phyloP scores from a whole-genome alignment of 1,140 invertebrate genomes.

The Camponotus pennsylvanicus region DNA sequence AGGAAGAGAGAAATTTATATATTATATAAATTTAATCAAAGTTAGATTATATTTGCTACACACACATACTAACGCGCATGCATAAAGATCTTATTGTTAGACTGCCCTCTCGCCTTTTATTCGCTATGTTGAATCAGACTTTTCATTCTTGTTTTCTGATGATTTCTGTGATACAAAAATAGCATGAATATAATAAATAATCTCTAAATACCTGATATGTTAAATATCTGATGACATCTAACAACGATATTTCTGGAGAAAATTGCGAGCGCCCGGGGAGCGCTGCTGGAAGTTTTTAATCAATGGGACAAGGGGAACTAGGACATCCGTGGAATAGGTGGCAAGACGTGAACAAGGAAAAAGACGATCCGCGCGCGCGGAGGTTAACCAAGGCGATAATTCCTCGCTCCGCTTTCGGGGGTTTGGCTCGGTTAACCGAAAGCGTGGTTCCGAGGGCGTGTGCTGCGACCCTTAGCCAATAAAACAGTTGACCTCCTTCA shows the following conservation, averaged over 20 bases:
- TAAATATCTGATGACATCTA: not conserved
- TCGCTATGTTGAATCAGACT: not conserved
- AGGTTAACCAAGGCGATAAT: constrained; percentile 79
- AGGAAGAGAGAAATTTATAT: not conserved
- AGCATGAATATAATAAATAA: not conserved
- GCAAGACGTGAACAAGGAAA: constrained; percentile 65
- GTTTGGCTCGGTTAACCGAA: constrained; percentile 81
- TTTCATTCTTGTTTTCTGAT: constrained; percentile 29
- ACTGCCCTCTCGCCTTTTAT: not conserved
- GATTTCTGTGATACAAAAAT: constrained; percentile 13
- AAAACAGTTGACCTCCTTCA: constrained; percentile 80
- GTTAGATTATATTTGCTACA: not conserved
- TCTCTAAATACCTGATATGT: not conserved
- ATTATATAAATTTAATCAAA: not conserved
- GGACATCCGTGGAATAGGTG: constrained; percentile 54
- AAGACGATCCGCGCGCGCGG: constrained; percentile 59
- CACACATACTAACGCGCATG: not conserved
- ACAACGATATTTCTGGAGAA: constrained; percentile 21
- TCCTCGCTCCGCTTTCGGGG: constrained; percentile 78
- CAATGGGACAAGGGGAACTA: constrained; percentile 67
- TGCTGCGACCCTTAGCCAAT: constrained; percentile 76
- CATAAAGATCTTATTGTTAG: not conserved
- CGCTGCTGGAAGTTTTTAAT: constrained; percentile 59
- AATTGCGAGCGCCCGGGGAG: constrained; percentile 47
- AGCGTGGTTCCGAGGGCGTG: constrained; percentile 80